Conservation (phyloP, 2,113 vertebrate genomes). For the Fukomys damarensis region DNA sequence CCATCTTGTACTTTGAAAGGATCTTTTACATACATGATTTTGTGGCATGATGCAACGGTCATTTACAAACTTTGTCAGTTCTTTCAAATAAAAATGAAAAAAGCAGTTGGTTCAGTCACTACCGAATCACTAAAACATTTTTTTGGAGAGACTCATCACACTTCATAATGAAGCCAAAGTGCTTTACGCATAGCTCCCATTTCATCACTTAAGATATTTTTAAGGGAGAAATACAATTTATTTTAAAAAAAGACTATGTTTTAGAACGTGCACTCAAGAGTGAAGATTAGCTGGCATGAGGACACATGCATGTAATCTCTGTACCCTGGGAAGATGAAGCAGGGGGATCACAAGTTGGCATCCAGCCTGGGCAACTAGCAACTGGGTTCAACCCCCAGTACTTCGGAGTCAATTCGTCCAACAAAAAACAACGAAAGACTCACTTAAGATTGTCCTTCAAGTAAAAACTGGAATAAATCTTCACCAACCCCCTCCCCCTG, state of each 20-base stretch:
- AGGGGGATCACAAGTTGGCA: neutral
- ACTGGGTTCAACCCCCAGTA: neutral
- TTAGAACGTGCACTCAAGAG: neutral
- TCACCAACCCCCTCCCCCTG: neutral
- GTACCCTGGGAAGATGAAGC: neutral
- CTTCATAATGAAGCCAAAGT: neutral
- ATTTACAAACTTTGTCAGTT: constrained; percentile 18
- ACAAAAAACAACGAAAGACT: neutral
- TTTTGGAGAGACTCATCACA: neutral
- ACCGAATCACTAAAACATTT: neutral
- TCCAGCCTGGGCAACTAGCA: neutral
- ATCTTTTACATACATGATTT: constrained; percentile 25
- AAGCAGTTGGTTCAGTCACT: constrained; percentile 9
- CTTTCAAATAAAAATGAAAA: constrained; percentile 30
- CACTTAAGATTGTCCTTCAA: neutral
- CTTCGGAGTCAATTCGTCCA: neutral
- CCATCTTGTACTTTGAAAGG: neutral
- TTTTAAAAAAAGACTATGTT: no score
- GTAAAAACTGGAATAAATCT: neutral
- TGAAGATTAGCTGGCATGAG: neutral
- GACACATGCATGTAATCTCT: neutral
- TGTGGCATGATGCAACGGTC: neutral
- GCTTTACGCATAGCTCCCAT: neutral
- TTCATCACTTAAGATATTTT: constrained; percentile 8
- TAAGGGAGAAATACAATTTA: no score